These are phyloP conservation scores for Eulacestoma nigropectus DNA, from an alignment of 2,113 vertebrate genomes.

Conservation along the genomic window DNA sequence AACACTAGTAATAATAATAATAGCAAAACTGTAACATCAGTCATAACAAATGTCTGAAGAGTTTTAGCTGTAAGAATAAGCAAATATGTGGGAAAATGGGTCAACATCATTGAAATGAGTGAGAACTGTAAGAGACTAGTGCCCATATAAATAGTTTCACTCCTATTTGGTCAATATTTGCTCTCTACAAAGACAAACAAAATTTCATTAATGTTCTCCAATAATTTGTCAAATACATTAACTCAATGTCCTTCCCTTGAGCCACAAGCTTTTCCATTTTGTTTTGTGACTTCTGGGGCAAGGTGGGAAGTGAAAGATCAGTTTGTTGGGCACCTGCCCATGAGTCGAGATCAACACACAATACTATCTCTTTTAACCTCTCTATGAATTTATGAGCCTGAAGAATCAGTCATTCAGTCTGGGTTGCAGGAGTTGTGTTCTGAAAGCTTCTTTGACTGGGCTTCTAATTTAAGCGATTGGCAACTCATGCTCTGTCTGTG, in stretches of 20 bases:
- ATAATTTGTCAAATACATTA: background rate
- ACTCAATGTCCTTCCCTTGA: background rate
- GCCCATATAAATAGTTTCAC: background rate
- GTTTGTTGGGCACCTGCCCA: background rate
- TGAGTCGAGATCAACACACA: background rate
- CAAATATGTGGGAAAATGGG: background rate
- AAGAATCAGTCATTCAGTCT: background rate
- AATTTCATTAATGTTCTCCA: background rate
- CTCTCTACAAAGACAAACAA: background rate
- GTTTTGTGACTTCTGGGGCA: background rate
- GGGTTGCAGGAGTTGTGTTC: background rate
- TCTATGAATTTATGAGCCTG: background rate
- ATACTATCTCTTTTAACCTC: background rate
- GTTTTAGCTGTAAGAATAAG: background rate
- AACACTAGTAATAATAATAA: background rate
- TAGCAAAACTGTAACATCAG: background rate
- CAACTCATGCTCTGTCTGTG: background rate
- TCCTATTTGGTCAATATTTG: background rate
- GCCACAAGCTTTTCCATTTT: background rate
- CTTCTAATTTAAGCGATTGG: background rate
- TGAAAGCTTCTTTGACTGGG: background rate
- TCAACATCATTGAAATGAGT: background rate
- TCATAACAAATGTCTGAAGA: background rate
- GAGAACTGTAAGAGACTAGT: background rate
- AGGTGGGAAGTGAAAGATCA: accelerated